Conservation (phyloP, 2,113 vertebrate genomes). For the Ascaphus truei region DNA sequence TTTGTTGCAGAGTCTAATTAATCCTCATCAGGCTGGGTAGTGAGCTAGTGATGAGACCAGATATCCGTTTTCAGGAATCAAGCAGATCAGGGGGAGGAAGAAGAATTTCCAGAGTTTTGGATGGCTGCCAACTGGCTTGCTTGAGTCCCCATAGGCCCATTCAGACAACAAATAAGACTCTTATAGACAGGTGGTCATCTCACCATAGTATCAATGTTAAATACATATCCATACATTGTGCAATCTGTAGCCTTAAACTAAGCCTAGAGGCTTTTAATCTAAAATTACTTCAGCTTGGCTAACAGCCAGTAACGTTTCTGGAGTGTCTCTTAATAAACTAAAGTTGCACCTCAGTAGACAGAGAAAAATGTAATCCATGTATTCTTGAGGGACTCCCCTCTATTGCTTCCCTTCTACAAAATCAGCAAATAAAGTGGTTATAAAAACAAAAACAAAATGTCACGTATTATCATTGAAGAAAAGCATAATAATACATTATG, state of each 20-base stretch:
- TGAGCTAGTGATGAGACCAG: constrained; percentile 14
- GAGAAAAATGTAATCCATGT: neutral
- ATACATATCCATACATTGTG: neutral
- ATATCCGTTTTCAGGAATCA: constrained; percentile 28
- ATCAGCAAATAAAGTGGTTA: neutral
- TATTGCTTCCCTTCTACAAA: neutral
- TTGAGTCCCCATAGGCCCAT: constrained; percentile 23
- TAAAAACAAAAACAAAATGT: too few relatives aligned
- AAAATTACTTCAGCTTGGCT: constrained; percentile 27
- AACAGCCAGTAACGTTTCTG: neutral
- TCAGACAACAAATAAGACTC: constrained; percentile 40
- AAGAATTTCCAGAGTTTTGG: constrained; percentile 40
- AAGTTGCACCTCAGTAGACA: neutral
- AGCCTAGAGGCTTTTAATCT: constrained; percentile 33
- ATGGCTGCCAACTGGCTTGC: constrained; percentile 36
- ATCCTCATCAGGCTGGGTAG: constrained; percentile 44
- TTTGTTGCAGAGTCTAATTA: constrained; percentile 29
- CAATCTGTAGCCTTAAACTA: neutral
- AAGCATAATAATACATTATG: too few relatives aligned
- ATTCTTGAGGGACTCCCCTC: neutral
- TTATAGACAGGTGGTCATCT: constrained; percentile 41
- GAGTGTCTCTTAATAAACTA: neutral
- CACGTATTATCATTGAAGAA: too few relatives aligned
- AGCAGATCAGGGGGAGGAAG: constrained; percentile 27
- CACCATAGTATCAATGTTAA: constrained; percentile 31